These are phyloP conservation scores for Apodemia mormo DNA, from an alignment of 2,888 invertebrate species.

Conservation along the genomic window DNA sequence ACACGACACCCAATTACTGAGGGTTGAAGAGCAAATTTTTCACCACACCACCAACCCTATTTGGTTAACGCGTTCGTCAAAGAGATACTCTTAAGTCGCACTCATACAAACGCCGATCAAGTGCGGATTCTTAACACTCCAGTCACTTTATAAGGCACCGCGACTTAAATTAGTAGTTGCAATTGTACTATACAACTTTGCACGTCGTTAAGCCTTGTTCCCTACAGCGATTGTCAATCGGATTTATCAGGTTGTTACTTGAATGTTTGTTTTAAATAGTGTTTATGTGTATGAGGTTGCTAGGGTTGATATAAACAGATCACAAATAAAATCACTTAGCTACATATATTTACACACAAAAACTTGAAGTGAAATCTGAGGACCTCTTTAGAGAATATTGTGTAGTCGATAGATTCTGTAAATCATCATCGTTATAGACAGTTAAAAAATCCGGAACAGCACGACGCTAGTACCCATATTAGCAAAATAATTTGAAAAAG, in stretches of 20 bases:
- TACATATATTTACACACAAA: neutral
- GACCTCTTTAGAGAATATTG: no score
- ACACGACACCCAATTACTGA: constrained; percentile 75
- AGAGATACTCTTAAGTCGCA: constrained; percentile 55
- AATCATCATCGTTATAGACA: no score
- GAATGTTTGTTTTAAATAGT: constrained; percentile 48
- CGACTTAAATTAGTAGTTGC: constrained; percentile 74
- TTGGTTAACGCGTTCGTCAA: constrained; percentile 74
- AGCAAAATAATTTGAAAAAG: no score
- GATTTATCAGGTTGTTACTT: constrained; percentile 60
- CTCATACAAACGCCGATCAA: constrained; percentile 81
- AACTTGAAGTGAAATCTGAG: no score
- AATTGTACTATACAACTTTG: constrained; percentile 66
- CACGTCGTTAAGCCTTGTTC: constrained; percentile 56
- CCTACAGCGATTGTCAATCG: constrained; percentile 57
- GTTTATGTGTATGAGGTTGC: constrained; percentile 37
- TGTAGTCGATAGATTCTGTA: no score
- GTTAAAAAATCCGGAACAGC: no score
- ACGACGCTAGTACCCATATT: no score
- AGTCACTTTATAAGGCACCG: constrained; percentile 73
- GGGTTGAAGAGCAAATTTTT: constrained; percentile 79
- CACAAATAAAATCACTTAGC: neutral
- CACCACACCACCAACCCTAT: constrained; percentile 72
- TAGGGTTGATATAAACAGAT: constrained; percentile 23
- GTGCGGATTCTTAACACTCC: constrained; percentile 71